Conservation (phyloP, 2,113 vertebrate genomes). For the Caloenas nicobarica region DNA sequence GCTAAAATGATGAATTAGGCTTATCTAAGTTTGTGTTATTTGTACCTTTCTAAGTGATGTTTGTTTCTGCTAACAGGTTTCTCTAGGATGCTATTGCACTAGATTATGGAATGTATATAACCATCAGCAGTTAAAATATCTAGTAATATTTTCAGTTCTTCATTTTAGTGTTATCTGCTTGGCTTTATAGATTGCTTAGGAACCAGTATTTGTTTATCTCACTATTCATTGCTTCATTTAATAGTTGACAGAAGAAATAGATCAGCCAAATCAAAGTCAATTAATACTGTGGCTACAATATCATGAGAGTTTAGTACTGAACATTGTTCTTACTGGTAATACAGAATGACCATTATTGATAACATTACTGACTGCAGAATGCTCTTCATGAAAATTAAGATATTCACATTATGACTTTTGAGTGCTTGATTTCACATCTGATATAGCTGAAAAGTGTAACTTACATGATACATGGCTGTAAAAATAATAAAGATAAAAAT, state of each 20-base stretch:
- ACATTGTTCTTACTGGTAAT: neutral
- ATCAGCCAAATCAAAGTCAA: neutral
- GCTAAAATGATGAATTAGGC: neutral
- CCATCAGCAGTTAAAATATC: neutral
- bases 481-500: neutral
- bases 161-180: neutral
- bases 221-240: neutral
- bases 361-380: neutral
- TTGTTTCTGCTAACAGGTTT: neutral
- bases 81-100: neutral
- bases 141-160: neutral
- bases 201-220: neutral
- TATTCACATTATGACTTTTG: neutral
- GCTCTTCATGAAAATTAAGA: neutral
- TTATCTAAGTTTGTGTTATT: neutral
- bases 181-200: neutral
- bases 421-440: neutral
- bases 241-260: neutral
- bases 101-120: neutral
- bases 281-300: neutral
- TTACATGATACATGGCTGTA: neutral
- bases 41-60: neutral
- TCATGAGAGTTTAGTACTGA: neutral
- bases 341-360: neutral
- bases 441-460: neutral